A percentile compares a stretch with the other conserved stretches of the same genome.
Evolutionary conservation across 2,888 invertebrate species (phyloP).

Genomic region (Bellardia bayeri): DNA sequence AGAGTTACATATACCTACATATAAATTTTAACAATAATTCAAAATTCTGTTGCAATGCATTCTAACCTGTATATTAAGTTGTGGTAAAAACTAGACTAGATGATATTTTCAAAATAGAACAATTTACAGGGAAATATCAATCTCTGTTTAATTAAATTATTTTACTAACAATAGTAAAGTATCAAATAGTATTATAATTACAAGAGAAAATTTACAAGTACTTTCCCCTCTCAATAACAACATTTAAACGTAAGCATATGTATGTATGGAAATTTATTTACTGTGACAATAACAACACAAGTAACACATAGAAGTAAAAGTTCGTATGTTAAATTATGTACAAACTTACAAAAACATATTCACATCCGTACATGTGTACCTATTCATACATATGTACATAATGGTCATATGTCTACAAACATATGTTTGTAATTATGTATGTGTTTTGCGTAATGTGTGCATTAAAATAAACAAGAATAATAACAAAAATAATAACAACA

Average conservation of each 20-base stretch:
- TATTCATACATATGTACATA: not conserved
- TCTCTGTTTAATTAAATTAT: constrained; percentile 7
- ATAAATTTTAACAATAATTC: no score
- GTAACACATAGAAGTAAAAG: not conserved
- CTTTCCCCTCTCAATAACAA: not conserved
- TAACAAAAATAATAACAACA: not conserved
- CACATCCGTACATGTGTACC: not conserved
- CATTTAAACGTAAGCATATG: not conserved
- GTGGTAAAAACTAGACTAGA: not conserved
- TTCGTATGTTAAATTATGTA: not conserved
- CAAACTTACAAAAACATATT: not conserved
- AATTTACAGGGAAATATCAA: constrained; percentile 1
- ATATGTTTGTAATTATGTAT: constrained; percentile 3
- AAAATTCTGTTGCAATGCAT: not conserved
- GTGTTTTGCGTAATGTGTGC: not conserved
- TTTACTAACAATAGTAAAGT: not conserved
- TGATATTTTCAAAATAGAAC: not conserved
- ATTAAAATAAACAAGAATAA: constrained; percentile 6
- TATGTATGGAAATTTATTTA: constrained; percentile 14
- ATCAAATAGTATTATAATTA: not conserved
- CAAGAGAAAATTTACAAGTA: not conserved
- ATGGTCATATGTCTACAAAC: not conserved
- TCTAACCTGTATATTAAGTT: not conserved
- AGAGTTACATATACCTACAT: no score
- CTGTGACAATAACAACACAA: not conserved